phyloP scores from a whole-genome alignment of 2,888 invertebrate species.

The Pristionchus japonicus region DNA sequence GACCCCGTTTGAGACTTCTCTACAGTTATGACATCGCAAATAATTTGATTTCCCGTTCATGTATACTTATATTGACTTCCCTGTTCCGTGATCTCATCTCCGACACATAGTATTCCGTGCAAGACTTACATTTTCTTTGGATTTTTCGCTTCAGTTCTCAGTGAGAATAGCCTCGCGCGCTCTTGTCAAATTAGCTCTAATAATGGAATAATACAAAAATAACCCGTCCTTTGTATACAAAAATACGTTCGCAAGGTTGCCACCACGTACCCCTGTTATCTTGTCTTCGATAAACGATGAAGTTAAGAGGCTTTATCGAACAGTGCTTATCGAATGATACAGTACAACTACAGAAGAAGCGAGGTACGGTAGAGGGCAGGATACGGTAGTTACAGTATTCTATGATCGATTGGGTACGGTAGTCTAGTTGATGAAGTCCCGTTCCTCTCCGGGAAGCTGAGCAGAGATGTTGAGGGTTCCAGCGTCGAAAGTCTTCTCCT shows the following conservation, averaged over 20 bases:
- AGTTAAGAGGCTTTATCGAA: not conserved
- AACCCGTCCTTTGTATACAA: not conserved
- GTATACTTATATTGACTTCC: not conserved
- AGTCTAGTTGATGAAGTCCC: conserved; percentile 66
- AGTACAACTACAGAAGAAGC: no score
- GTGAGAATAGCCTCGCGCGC: not conserved
- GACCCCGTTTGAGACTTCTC: not conserved
- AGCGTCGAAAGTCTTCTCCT: conserved; percentile 64
- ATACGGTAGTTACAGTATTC: not conserved
- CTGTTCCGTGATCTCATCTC: not conserved
- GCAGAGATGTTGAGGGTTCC: conserved; percentile 68
- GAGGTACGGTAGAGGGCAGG: not conserved
- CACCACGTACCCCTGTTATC: conserved; percentile 21
- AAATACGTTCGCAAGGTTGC: not conserved
- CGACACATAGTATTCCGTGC: conserved; percentile 6
- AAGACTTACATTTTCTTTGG: not conserved
- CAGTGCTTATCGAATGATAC: no score
- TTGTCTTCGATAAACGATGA: not conserved
- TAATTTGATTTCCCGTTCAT: not conserved
- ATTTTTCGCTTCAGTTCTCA: not conserved
- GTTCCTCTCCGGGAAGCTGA: conserved; percentile 67
- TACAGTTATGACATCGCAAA: not conserved
- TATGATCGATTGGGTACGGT: no score
- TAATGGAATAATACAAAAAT: not conserved
- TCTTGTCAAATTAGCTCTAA: conserved; percentile 21